Evolutionary conservation across 2,888 invertebrate genomes (phyloP), one percentile per base, ranked within the genome.

Genomic region (Gasteruption jaculator): DNA sequence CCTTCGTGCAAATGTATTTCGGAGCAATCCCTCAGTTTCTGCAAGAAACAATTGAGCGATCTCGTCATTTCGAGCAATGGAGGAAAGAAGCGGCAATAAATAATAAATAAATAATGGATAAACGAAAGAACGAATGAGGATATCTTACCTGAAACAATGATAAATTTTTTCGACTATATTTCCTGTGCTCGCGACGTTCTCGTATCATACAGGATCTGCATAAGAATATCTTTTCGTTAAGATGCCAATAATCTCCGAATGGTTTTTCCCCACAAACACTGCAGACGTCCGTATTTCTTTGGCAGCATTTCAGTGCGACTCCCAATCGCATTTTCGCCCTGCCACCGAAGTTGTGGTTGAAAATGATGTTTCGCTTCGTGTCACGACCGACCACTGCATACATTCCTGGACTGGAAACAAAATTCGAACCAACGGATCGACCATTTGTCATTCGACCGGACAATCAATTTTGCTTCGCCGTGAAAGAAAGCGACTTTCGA

Each of bases 211-310:
- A 76, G 8, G 52, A 40, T 41, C 73, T 66, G 41, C 76, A 76
- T 25, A 76, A 57, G 47, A 71, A 75, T 15, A 57, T 50, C 46
- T 55, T 54, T 48, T 65, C 58, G 24, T 59, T 56, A 19, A 52
- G 50, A 27, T 75, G 74, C 76, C 76, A 76, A 49, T 75, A 76
- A 61, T 76, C 76, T 1, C 74, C 73, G 10, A 55, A 40, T 30
- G 74, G 73, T 26, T 65, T 54, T 48, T 58, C 52, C 2, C 61
- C 58, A 47, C 76, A 76, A 47, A 69, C 60, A 26, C 60, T 57
- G 46, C 76, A 76, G 20, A 50, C 42, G 48, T 76, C 73, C 10
- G 39, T 48, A 27, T 72, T 71, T 37, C 54, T 57, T 8, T 65
- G 58, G 35, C 71, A 62, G 48, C 76, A 76, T 44, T 72, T 65